phyloP scores from a whole-genome alignment of 35 echinoderm and acorn worm species.

The Stichopus chloronotus region DNA sequence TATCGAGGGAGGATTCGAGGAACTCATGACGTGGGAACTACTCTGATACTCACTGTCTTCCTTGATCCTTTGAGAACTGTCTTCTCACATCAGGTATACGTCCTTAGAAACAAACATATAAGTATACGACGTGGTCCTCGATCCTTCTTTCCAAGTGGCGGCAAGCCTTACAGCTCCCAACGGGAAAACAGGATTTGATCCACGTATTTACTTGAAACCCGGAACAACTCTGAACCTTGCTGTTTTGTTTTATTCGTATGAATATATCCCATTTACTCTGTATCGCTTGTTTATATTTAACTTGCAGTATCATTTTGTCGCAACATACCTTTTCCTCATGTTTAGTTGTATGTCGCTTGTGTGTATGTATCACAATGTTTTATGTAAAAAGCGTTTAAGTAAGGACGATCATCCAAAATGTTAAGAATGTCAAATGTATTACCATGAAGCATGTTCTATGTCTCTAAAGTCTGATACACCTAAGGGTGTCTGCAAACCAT shows the following conservation, averaged over 20 bases:
- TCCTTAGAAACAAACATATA: no score
- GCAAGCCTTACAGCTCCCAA: no score
- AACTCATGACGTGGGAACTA: no score
- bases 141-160: no score
- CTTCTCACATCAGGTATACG: no score
- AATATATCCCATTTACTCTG: not conserved
- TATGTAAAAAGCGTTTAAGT: not conserved
- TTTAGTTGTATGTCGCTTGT: not conserved
- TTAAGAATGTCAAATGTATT: no score
- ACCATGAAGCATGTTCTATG: not conserved
- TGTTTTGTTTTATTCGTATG: not conserved
- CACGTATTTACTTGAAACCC: no score
- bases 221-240: not conserved
- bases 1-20: conserved; percentile 29
- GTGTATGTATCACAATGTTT: not conserved
- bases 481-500: conserved; percentile 22
- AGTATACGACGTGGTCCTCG: no score
- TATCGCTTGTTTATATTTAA: not conserved
- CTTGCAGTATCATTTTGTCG: no score
- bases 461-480: conserved; percentile 8
- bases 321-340: not conserved
- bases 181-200: no score
- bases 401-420: conserved; percentile 25
- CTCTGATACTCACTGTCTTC: no score
- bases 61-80: no score